These are phyloP conservation scores for Thymallus thymallus DNA, from an alignment of 2,113 vertebrate species.

Conservation along the genomic window DNA sequence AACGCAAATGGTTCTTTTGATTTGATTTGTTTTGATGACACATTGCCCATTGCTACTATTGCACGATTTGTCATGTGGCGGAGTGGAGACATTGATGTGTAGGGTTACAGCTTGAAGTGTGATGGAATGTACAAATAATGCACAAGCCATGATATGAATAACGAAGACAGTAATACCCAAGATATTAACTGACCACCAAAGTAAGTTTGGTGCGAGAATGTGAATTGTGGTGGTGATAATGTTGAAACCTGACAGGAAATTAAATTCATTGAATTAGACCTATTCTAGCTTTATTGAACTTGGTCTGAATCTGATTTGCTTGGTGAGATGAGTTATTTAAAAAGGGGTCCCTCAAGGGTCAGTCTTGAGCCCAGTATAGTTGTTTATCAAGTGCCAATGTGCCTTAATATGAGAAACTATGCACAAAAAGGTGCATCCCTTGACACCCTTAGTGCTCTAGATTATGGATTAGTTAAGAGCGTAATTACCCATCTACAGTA, in stretches of 20 bases:
- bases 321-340: conserved; percentile 35
- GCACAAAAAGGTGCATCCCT: conserved; percentile 75
- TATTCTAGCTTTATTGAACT: conserved; percentile 50
- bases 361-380: conserved; percentile 51
- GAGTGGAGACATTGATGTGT: conserved; percentile 54
- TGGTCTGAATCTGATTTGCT: conserved; percentile 33
- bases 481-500: conserved; percentile 41
- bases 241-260: not conserved
- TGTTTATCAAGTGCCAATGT: conserved; percentile 73
- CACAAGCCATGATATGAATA: conserved; percentile 62
- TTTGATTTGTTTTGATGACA: conserved; percentile 30
- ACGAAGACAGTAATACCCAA: no score
- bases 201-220: conserved; percentile 16
- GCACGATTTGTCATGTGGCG: conserved; percentile 45
- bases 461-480: conserved; percentile 56
- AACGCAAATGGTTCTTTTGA: conserved; percentile 48
- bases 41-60: conserved; percentile 65
- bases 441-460: conserved; percentile 68
- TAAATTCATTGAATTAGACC: conserved; percentile 26
- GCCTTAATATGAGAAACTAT: conserved; percentile 92
- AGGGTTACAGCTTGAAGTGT: conserved; percentile 62
- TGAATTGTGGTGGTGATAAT: conserved; percentile 8
- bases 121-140: conserved; percentile 65
- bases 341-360: conserved; percentile 50
- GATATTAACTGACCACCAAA: conserved; percentile 46